Evolutionary conservation across 2,888 invertebrate species (phyloP), one percentile per base, ranked within the genome.

Genomic region (Rhogogaster chlorosoma): DNA sequence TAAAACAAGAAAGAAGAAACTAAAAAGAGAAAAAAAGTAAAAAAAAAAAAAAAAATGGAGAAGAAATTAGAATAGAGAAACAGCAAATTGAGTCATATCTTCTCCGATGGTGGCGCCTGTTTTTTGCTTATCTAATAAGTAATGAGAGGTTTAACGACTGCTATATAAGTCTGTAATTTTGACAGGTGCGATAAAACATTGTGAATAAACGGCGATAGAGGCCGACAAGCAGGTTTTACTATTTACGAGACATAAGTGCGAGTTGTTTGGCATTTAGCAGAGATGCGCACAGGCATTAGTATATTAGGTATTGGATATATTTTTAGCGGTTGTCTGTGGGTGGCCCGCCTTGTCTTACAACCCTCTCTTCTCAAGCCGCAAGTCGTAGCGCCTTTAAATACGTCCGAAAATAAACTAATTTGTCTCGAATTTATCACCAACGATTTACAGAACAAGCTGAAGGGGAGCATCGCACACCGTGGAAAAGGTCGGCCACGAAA

Each of bases 321-420:
- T 83, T 83, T 83, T 83, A 83, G 83, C 83, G 49, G 61, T 42
- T 49, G 49, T 53, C 53, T 49, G 67, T 83, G 83, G 83, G 83
- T 83, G 83, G 83, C 67, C 83, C 49, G 32, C 15, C 83, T 18
- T 70, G 83, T 70, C 83, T 70, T 49, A 70, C 83, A 83, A 83
- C 83, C 83, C 83, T 80, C 80, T 61, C 80, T 67, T n/a, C 83
- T 83, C 29, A 7, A 18, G 9, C 45, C 64, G 36, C 5, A 29
- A 26, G 38, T 45, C 64, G 83, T 57, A 80, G 10, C 83, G 83
- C 70, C 49, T 84, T 78, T 82, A 73, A 85, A 73, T 83, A 85
- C 49, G 36, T 75, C 85, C 75, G 82, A 88, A 88, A 88, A 90
- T 90, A 90, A 91, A 90, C 90, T 89, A 90, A 91, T 91, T 91